Evolutionary conservation across 2,888 invertebrate species (phyloP).

Genomic region (Laothoe populi): DNA sequence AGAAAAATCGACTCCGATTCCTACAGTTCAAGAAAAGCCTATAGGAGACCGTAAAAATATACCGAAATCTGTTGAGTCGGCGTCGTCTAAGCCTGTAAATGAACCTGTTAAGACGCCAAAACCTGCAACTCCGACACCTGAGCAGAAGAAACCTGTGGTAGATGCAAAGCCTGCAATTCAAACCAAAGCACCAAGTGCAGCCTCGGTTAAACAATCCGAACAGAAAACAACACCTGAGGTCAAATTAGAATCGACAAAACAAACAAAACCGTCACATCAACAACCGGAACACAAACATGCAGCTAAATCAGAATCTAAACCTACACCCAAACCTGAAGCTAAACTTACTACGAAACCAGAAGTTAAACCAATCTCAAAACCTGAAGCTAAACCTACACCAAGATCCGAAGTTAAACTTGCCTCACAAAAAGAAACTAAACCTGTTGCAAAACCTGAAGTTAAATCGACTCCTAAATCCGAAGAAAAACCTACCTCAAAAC

Average conservation of each 20-base stretch:
- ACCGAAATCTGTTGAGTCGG: constrained; percentile 26
- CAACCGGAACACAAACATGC: constrained; percentile 32
- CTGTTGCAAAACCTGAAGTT: constrained; percentile 33
- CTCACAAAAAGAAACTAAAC: constrained; percentile 30
- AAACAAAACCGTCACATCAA: too few species aligned
- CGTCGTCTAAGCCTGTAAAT: not conserved
- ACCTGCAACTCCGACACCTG: not conserved
- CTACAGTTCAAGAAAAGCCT: constrained; percentile 39
- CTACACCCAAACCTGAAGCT: constrained; percentile 32
- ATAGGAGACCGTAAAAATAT: constrained; percentile 31
- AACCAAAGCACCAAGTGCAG: too few species aligned
- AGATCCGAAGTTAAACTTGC: constrained; percentile 25
- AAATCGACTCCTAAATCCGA: constrained; percentile 32
- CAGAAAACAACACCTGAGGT: too few species aligned
- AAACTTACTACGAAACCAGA: constrained; percentile 36
- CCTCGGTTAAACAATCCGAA: too few species aligned
- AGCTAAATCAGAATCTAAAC: constrained; percentile 30
- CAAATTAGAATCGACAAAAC: too few species aligned
- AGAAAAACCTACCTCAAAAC: constrained; percentile 28
- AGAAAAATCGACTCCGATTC: constrained; percentile 27
- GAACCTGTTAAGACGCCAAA: constrained; percentile 22
- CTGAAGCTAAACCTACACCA: constrained; percentile 31
- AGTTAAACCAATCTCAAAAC: constrained; percentile 34
- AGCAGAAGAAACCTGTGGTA: constrained; percentile 10
- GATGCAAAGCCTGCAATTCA: not conserved